Evolutionary conservation across 1,140 invertebrate species (phyloP), one percentile per base, ranked within the genome.

Genomic region (Drusus annulatus): DNA sequence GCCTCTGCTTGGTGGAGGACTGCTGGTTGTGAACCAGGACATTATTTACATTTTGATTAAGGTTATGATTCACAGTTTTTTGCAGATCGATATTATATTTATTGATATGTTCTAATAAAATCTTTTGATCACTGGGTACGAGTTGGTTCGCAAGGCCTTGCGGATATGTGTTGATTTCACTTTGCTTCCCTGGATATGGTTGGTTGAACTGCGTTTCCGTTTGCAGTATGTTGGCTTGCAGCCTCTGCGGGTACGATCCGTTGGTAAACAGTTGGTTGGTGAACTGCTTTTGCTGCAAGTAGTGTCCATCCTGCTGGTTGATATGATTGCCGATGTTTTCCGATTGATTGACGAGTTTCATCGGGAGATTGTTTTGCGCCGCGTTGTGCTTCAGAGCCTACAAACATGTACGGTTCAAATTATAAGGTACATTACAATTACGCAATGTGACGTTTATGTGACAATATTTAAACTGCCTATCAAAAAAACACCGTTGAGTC

Each of bases 321-420:
- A 90, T 81, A 81, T 90, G 88, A 77, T 85, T 87, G 83, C 89
- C 87, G 76, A 89, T 88, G 65, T 87, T 88, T 31, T 90, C 89
- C 52, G 85, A 87, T 84, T 90, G 89, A 25, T 88, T 89, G 68
- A 87, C 84, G 76, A 89, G 88, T 86, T 90, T 90, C 84, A 89
- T 89, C 87, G 88, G 88, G 86, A 89, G 86, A 79, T 88, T 89
- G 81, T 89, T 89, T 86, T 89, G 89, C 84, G 87, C 85, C 80
- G 85, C 86, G 85, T 89, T 90, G 78, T 90, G 88, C 77, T 90
- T 90, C 85, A 89, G 86, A 56, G 86, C 87, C 89, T 90, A 86
- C 16, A 80, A 71, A 65, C 13, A 45, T 13, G 10, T 13, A 45
- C 36, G 36, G 36, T 45, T 45, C 36, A 45, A 45, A 13, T 45